Base-by-base conservation (phyloP, 2,888 invertebrate genomes). In the Hyppa rectilinea region DNA sequence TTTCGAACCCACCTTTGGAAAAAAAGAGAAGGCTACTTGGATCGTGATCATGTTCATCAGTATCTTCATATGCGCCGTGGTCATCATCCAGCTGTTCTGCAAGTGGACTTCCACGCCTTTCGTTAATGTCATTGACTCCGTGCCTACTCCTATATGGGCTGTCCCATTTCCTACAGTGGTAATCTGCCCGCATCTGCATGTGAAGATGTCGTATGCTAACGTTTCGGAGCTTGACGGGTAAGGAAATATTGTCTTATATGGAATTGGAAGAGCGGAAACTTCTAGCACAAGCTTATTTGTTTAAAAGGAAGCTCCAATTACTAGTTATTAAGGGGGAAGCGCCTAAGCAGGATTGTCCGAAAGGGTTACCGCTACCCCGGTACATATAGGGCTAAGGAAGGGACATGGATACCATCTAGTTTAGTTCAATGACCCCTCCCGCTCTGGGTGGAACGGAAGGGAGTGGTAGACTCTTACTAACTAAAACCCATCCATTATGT, bases 151-250 rank as follows among this genome's bases (percentile, higher is more conserved):
- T 0, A 91, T 96, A 10, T 96, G 95, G 94, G 94, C 95, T 0
- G 92, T 96, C 0, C 96, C 96, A 0, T 96, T 96, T 71, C 96
- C 96, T 0, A 94, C 91, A 1, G 95, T 96, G 2, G 94, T 95
- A 1, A 76, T 96, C 4, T 96, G 96, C 65, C 96, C 96, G 3
- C 95, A 95, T 80, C 73, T 95, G 17, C 94, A 95, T 61, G 89
- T 96, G 0, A 94, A 95, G 78, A 75, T 89, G 66, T 93, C 95
- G 0, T 91, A 88, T 79, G 87, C 87, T 20, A 93, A 96, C 53
- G 90, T 96, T 2, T 89, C 92, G 0, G 82, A 90, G n/a, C 68
- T 94, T 2, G 81, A 89, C 23, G 89, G 92, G 94, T 95, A 52
- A 52, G 74, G n/a, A 59, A 47, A 47, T n/a, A 17, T 29, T 29